Conservation (phyloP, 2,888 invertebrate genomes). For the Xanthia icteritia region DNA sequence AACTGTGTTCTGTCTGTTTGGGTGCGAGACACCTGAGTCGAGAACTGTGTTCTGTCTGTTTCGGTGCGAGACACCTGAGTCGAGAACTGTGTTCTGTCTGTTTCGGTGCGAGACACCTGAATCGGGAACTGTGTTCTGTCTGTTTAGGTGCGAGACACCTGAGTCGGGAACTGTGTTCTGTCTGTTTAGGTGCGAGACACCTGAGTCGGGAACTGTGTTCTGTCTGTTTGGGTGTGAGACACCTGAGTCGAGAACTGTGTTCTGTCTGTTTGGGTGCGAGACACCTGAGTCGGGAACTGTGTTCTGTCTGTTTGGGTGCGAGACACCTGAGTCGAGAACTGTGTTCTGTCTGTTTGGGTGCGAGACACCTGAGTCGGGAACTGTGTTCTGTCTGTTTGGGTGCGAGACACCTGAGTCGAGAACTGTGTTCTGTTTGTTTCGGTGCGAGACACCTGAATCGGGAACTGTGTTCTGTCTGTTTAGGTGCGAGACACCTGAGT, state of each 20-base stretch:
- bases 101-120: too few species aligned
- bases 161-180: slow-evolving; percentile 8
- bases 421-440: too few species aligned
- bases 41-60: slow-evolving; percentile 15
- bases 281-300: not conserved
- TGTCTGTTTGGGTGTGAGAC: too few species aligned
- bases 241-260: slow-evolving; percentile 1
- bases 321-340: not conserved
- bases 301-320: too few species aligned
- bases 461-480: slow-evolving; percentile 15
- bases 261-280: too few species aligned
- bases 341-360: too few species aligned
- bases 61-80: not conserved
- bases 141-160: too few species aligned
- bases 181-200: too few species aligned
- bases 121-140: slow-evolving; percentile 10
- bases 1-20: too few species aligned
- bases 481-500: not conserved
- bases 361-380: not conserved
- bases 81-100: slow-evolving; percentile 10
- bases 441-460: not conserved
- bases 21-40: not conserved
- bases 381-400: too few species aligned
- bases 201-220: slow-evolving; percentile 4
- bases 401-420: not conserved